These are phyloP conservation scores for Gobio gobio DNA, from an alignment of 2,113 vertebrate genomes.

Conservation along the genomic window DNA sequence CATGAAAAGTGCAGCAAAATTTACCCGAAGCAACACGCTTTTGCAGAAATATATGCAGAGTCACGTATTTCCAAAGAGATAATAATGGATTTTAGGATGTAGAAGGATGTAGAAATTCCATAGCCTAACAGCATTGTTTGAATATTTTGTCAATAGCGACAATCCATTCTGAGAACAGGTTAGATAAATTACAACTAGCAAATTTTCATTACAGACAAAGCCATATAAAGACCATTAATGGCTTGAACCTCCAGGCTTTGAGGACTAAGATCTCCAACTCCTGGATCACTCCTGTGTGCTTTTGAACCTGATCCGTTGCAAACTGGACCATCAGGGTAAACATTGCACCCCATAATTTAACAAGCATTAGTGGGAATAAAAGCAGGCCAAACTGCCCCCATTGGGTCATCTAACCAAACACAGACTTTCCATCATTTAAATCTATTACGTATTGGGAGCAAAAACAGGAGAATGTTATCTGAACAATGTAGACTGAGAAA, in stretches of 20 bases:
- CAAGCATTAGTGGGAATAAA: constrained; percentile 5
- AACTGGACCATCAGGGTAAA: not conserved
- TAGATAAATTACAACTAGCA: not conserved
- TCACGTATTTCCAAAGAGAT: no score
- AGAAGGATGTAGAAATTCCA: not conserved
- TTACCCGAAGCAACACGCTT: not conserved
- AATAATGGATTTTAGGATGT: not conserved
- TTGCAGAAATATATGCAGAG: not conserved
- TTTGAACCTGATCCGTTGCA: not conserved
- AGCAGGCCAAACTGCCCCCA: not conserved
- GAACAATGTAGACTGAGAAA: not conserved
- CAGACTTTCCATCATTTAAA: not conserved
- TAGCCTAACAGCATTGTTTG: not conserved
- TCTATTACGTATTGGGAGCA: not conserved
- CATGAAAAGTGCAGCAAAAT: not conserved
- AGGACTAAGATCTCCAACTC: not conserved
- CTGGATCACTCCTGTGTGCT: not conserved
- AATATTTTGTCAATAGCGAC: not conserved
- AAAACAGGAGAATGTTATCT: not conserved
- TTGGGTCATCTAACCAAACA: not conserved
- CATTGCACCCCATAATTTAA: not conserved
- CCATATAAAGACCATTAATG: not conserved
- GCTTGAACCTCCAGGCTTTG: not conserved
- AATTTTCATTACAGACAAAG: not conserved
- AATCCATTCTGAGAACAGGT: not conserved